Base-by-base conservation (phyloP, 2,888 invertebrate genomes). In the Leptinotarsa haldemani region DNA sequence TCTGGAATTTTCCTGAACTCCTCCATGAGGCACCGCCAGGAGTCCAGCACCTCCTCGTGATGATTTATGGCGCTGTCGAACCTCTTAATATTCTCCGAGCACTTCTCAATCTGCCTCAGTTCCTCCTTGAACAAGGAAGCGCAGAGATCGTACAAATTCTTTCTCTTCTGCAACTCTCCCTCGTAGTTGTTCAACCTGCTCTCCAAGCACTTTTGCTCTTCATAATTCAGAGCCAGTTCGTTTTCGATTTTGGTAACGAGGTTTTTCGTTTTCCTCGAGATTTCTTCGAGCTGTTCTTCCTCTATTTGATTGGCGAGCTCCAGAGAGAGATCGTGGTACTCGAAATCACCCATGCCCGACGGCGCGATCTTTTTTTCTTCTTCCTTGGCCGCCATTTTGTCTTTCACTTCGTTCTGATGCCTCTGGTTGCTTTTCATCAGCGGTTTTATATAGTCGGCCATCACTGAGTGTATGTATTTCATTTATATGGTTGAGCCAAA, bases 21-120 rank as follows among this genome's bases (percentile, higher is more conserved):
- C 25, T 79, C 78, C 52, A 80, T 79, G n/a, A 80, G 71, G 40
- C 74, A 78, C 71, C 79, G 78, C 80, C 78, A 81, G 2, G 80
- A 81, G 22, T 75, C 77, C n/a, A 80, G 56, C 61, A 77, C 73
- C 71, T 79, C 76, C 52, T 80, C 78, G 15, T 80, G 70, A 25
- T 78, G 72, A 40, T 71, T 70, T 47, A 81, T 72, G 22, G 77
- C 69, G 30, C 58, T 53, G 40, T 78, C 79, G 15, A 77, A 77
- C 30, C 74, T 68, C 30, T 77, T 71, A 18, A 69, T 78, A 67
- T 77, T 77, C 50, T 76, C 72, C 13, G 78, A 77, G 71, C 66
- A 77, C 50, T 76, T 78, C 63, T 74, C 65, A 12, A 80, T 70
- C 65, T 79, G 77, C 22, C 65, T 69, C 3, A 75, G 40, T 30